phyloP scores from a whole-genome alignment of 2,888 invertebrate species.

The Dichetophora obliterata region DNA sequence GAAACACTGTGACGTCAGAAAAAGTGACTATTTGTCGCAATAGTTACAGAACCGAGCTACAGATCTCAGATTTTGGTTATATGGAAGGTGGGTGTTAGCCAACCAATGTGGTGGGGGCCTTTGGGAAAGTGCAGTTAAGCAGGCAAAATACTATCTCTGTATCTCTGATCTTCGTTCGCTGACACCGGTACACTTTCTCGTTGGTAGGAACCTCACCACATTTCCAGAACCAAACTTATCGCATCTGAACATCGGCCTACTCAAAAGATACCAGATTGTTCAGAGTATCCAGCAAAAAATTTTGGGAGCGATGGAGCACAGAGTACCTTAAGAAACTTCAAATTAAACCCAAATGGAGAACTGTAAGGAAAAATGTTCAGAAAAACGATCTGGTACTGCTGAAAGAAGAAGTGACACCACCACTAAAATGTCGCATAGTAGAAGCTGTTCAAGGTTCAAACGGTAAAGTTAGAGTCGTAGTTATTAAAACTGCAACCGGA shows the following conservation, averaged over 20 bases:
- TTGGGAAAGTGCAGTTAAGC: neutral
- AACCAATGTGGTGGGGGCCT: no score
- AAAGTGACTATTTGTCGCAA: no score
- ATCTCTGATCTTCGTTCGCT: neutral
- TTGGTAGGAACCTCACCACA: neutral
- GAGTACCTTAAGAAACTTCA: neutral
- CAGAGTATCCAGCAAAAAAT: no score
- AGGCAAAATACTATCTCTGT: neutral
- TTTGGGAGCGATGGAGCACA: slow-evolving; percentile 13
- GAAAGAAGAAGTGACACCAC: neutral
- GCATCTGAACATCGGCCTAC: no score
- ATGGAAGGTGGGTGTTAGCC: no score
- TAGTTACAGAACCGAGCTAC: no score
- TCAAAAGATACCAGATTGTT: neutral
- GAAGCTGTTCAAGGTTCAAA: no score
- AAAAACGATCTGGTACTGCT: neutral
- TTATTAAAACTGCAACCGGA: slow-evolving; percentile 19
- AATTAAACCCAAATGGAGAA: neutral
- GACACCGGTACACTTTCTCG: slow-evolving; percentile 12
- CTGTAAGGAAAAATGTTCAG: neutral
- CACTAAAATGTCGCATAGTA: no score
- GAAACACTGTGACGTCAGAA: no score
- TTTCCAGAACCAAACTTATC: no score
- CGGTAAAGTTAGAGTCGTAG: no score
- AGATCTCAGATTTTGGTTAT: no score